Conservation (phyloP, 2,113 vertebrate species). For the Thomomys bottae region DNA sequence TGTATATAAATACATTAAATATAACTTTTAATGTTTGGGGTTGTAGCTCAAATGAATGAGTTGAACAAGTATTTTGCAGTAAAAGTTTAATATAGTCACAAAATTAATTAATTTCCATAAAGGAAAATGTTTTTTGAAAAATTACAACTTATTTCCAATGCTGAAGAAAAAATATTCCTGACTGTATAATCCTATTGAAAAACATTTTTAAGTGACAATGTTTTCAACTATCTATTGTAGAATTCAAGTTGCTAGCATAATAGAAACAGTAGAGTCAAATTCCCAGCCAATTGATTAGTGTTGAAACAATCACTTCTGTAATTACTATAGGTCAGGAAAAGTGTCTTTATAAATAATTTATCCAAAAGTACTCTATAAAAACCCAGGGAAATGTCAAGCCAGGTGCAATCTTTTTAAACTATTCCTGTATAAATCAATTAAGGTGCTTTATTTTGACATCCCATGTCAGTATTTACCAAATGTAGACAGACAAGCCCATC, state of each 20-base stretch:
- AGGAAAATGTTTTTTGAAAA: neutral
- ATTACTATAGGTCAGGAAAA: slow-evolving; percentile 85
- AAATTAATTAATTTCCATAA: neutral
- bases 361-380: slow-evolving; percentile 86
- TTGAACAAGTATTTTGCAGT: neutral
- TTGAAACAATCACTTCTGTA: slow-evolving; percentile 85
- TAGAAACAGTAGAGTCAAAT: slow-evolving; percentile 70
- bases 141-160: neutral
- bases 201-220: neutral
- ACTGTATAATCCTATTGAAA: neutral
- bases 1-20: too few relatives aligned
- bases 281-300: slow-evolving; percentile 85
- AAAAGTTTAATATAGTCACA: neutral
- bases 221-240: neutral
- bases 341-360: slow-evolving; percentile 88
- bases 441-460: slow-evolving; percentile 88
- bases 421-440: slow-evolving; percentile 90
- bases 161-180: neutral
- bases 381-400: slow-evolving; percentile 83
- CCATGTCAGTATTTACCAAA: slow-evolving; percentile 89
- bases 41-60: neutral
- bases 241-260: slow-evolving; percentile 41
- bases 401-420: slow-evolving; percentile 85
- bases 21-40: neutral
- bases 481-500: slow-evolving; percentile 87